Evolutionary conservation across 2,797 vertebrate species (phyloP).

Genomic region (Acrossocheilus wenchowensis): DNA sequence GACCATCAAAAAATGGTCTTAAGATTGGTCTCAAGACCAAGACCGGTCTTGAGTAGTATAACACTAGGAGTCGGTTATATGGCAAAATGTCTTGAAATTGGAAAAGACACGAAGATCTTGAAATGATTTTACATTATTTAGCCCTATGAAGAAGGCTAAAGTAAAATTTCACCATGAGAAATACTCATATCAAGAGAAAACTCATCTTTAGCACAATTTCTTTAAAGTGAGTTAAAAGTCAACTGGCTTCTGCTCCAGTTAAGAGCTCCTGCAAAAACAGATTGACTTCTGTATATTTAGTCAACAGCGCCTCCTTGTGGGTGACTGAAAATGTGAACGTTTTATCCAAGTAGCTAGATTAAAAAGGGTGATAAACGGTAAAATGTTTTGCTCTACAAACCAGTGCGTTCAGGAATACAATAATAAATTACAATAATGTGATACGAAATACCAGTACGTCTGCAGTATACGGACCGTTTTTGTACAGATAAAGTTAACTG

Average conservation of each 20-base stretch:
- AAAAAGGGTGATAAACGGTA: background rate
- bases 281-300: too few relatives aligned
- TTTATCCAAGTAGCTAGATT: background rate
- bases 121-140: background rate
- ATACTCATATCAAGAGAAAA: background rate
- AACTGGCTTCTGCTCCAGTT: background rate
- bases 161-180: background rate
- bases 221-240: background rate
- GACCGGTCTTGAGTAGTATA: too few relatives aligned
- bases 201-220: background rate
- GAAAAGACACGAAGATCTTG: background rate
- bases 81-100: background rate
- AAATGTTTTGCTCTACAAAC: background rate
- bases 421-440: background rate
- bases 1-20: too few relatives aligned
- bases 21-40: too few relatives aligned
- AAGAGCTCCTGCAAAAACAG: background rate
- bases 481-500: too few relatives aligned
- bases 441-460: background rate
- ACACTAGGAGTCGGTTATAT: background rate
- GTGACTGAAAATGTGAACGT: background rate
- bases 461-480: background rate
- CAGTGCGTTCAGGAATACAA: background rate
- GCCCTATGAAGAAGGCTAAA: background rate
- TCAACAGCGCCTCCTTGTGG: constrained; percentile 4